A percentile compares a stretch with the other conserved stretches of the same genome.
These are phyloP conservation scores for Tillus elongatus DNA, from an alignment of 2,888 invertebrate species.

Conservation along the genomic window DNA sequence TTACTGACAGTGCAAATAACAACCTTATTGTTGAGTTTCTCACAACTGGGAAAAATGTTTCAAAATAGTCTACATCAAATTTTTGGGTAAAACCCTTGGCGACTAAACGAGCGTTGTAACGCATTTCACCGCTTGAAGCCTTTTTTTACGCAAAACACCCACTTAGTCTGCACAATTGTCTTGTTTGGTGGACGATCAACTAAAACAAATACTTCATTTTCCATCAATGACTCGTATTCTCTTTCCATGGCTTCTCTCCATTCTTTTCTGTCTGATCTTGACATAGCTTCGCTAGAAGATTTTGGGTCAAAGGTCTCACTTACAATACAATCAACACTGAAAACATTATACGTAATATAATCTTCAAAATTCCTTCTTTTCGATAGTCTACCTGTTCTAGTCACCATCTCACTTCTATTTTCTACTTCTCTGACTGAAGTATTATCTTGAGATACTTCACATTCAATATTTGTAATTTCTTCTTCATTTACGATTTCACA, in stretches of 20 bases:
- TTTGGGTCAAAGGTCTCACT: neutral
- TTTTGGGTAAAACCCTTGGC: slow-evolving; percentile 7
- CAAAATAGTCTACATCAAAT: slow-evolving; percentile 15
- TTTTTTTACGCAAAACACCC: slow-evolving; percentile 17
- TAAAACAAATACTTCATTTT: neutral
- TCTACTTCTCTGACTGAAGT: too few species aligned
- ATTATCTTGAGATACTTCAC: too few species aligned
- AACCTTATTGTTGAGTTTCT: slow-evolving; percentile 13
- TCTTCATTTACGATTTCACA: neutral
- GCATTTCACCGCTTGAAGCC: slow-evolving; percentile 8
- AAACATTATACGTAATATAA: too few species aligned
- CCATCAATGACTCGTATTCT: slow-evolving; percentile 5
- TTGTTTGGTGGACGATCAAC: neutral
- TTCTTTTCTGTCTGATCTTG: neutral
- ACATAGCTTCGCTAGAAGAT: slow-evolving; percentile 9
- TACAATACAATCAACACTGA: too few species aligned
- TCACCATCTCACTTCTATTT: too few species aligned
- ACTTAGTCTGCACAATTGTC: slow-evolving; percentile 4
- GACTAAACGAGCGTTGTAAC: slow-evolving; percentile 5
- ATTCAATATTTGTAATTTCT: too few species aligned
- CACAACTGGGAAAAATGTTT: slow-evolving; percentile 18
- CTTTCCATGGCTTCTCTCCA: slow-evolving; percentile 5
- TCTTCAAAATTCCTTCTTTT: too few species aligned
- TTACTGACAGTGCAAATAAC: slow-evolving; percentile 17
- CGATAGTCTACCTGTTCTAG: too few species aligned